A percentile compares a stretch with the other conserved stretches of the same genome.
Evolutionary conservation across 2,888 invertebrate species (phyloP).

Genomic region (Trachelus tabidus): DNA sequence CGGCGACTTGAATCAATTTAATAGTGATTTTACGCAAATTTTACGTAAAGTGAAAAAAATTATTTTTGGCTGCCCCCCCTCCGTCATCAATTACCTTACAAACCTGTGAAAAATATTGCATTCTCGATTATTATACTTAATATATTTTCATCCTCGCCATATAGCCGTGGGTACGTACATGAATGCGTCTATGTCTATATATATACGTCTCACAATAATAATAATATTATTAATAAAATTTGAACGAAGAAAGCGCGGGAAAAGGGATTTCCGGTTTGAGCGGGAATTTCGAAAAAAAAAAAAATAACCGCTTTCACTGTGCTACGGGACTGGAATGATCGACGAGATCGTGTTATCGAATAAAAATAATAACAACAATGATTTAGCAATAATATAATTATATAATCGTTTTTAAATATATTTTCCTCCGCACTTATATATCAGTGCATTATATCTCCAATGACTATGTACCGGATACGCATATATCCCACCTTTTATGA

Average conservation of each 20-base stretch:
- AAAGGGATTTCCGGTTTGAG: not conserved
- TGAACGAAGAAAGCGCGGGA: not conserved
- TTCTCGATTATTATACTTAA: not conserved
- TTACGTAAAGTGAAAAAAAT: not conserved
- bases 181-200: not conserved
- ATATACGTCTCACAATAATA: not conserved
- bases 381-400: too few species aligned
- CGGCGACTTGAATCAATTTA: not conserved
- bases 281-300: not conserved
- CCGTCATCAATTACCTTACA: not conserved
- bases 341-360: not conserved
- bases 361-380: not conserved
- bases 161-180: not conserved
- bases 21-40: not conserved
- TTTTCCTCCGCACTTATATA: constrained; percentile 16
- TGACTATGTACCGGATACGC: too few species aligned
- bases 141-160: not conserved
- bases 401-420: not conserved
- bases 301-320: not conserved
- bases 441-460: constrained; percentile 13
- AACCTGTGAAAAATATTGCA: not conserved
- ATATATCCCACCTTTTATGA: constrained; percentile 36
- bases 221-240: not conserved
- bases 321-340: not conserved
- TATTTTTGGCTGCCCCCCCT: not conserved